Evolutionary conservation across 2,113 vertebrate genomes (phyloP), one percentile per base, ranked within the genome.

Genomic region (Turnix velox): DNA sequence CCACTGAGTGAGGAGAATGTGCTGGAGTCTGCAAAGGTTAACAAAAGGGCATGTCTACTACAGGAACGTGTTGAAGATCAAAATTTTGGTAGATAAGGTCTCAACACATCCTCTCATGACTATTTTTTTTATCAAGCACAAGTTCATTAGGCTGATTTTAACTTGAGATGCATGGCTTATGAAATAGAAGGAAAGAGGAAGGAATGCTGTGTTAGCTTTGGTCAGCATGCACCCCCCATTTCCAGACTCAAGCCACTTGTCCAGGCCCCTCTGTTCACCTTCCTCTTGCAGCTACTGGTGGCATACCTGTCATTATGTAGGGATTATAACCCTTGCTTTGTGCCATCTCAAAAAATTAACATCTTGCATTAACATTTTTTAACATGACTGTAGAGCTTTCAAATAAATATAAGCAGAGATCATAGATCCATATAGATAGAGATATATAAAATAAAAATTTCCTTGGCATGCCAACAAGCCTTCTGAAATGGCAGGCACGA

Each of bases 311-410:
- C 93, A 96, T 98, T 98, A 98, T 96, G 94, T 33, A 96, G 93
- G 91, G 93, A 97, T 97, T 94, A 96, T 95, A 98, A 98, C 91
- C 96, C 96, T 90, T 15, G 59, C 88, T 97, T 97, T 96, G 96
- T 87, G 95, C 95, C 97, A 96, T 96, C 97, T 97, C 98, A 98
- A 98, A 98, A 98, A 98, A 98, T 99, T 98, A 98, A 97, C 95
- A 98, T 95, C 97, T 97, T 98, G 97, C 98, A 98, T 98, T 97
- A 98, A 98, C 97, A 97, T 98, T 98, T 98, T 97, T 97, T 93
- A 98, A 97, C 46, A 52, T 95, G 96, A 97, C 96, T 96, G 97
- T 96, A 96, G 93, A 96, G 84, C 93, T 95, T 95, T 96, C 94
- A 82, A 92, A 91, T 61, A 84, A 96, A 93, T 92, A 87, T 45